phyloP scores from a whole-genome alignment of 2,888 invertebrate species.

The Brenthis daphne region DNA sequence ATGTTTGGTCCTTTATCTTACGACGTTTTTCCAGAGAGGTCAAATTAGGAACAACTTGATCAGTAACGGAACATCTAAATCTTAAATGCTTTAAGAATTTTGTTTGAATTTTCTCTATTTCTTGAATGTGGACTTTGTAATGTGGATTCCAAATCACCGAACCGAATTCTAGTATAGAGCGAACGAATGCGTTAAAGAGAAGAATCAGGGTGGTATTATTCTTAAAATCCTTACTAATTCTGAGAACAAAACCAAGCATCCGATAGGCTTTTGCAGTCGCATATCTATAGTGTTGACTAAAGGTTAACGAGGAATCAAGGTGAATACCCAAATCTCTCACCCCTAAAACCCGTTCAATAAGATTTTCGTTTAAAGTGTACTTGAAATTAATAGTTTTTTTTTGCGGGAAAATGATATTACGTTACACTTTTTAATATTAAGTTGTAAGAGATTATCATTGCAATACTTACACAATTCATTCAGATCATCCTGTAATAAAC shows the following conservation, averaged over 20 bases:
- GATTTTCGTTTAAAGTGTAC: neutral
- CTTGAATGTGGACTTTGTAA: too few species aligned
- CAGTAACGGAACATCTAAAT: too few species aligned
- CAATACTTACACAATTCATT: slow-evolving; percentile 2
- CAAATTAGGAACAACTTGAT: too few species aligned
- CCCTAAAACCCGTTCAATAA: neutral
- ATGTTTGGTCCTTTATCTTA: too few species aligned
- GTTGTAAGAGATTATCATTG: neutral
- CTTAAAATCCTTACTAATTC: neutral
- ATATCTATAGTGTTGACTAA: neutral
- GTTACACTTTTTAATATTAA: slow-evolving; percentile 4
- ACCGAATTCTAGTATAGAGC: too few species aligned
- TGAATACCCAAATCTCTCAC: neutral
- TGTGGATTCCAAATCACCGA: too few species aligned
- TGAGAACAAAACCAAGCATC: slow-evolving; percentile 9
- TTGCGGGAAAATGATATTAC: neutral
- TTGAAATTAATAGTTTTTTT: neutral
- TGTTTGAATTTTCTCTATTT: too few species aligned
- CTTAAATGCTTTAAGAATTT: too few species aligned
- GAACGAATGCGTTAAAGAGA: too few species aligned
- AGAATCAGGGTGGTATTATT: too few species aligned
- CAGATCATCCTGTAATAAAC: neutral
- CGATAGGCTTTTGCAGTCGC: slow-evolving; percentile 5
- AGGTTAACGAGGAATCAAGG: too few species aligned
- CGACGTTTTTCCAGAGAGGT: too few species aligned